A percentile compares a stretch with the other conserved stretches of the same genome.
phyloP scores from a whole-genome alignment of 2,888 invertebrate species.

The Archips crataeganus region DNA sequence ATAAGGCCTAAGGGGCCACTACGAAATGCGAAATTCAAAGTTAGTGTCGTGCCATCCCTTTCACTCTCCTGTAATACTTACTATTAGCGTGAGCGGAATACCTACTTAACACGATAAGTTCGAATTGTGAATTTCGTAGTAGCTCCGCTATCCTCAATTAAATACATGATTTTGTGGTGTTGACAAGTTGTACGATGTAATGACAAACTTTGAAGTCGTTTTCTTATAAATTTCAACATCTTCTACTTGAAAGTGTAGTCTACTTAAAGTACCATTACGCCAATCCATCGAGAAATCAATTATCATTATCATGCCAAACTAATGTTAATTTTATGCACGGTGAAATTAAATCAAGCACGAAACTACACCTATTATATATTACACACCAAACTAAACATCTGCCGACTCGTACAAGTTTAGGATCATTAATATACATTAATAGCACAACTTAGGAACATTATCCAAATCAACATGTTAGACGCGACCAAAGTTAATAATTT shows the following conservation, averaged over 20 bases:
- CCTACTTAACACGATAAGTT: no score
- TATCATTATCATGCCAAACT: constrained; percentile 8
- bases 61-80: no score
- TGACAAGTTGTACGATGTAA: no score
- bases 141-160: no score
- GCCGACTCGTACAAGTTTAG: constrained; percentile 34
- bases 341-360: constrained; percentile 19
- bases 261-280: neutral
- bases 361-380: constrained; percentile 16
- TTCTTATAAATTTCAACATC: neutral
- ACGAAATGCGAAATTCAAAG: no score
- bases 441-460: constrained; percentile 43
- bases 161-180: no score
- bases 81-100: no score
- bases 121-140: no score
- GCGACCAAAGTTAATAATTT: constrained; percentile 45
- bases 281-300: constrained; percentile 6
- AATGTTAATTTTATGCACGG: constrained; percentile 21
- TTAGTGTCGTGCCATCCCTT: no score
- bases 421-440: constrained; percentile 43
- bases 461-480: constrained; percentile 45
- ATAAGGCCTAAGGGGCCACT: no score
- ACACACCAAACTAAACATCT: constrained; percentile 39
- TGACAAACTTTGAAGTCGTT: no score
- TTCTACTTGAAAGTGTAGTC: neutral